phyloP scores from a whole-genome alignment of 1,140 invertebrate genomes.

The Drosophila kepulauana region DNA sequence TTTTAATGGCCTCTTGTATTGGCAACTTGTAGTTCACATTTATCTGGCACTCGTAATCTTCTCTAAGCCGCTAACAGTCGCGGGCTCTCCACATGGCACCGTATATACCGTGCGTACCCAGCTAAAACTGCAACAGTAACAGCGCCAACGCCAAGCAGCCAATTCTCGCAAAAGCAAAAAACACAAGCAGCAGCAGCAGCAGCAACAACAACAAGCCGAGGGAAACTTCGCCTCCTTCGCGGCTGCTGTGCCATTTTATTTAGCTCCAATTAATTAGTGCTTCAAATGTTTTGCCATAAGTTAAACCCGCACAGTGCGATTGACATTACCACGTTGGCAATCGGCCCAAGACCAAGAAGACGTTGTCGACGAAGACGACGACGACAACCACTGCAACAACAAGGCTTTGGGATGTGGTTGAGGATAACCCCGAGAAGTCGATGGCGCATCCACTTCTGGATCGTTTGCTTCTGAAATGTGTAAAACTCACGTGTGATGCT shows the following conservation, averaged over 20 bases:
- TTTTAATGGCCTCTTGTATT: conserved; percentile 84
- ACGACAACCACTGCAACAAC: conserved; percentile 4
- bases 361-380: conserved; percentile 32
- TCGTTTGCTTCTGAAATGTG: conserved; percentile 80
- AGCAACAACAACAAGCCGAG: conserved; percentile 3
- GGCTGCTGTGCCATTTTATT: conserved; percentile 84
- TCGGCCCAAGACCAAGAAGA: conserved; percentile 49
- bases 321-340: conserved; percentile 79
- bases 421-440: conserved; percentile 31
- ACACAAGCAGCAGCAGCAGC: conserved; percentile 50
- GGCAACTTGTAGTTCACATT: conserved; percentile 84
- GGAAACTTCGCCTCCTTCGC: conserved; percentile 36
- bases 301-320: conserved; percentile 83
- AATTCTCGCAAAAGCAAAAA: conserved; percentile 19
- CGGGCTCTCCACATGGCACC: conserved; percentile 30
- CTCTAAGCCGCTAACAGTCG: conserved; percentile 43
- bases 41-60: conserved; percentile 82
- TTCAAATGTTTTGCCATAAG: conserved; percentile 85
- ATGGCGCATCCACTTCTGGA: conserved; percentile 55
- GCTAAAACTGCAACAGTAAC: conserved; percentile 12
- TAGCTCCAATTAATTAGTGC: conserved; percentile 85
- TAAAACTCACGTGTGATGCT: conserved; percentile 82
- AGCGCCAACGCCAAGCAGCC: conserved; percentile 60
- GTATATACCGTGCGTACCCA: conserved; percentile 65
- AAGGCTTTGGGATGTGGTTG: conserved; percentile 5